Evolutionary conservation across 2,113 vertebrate species (phyloP).

Genomic region (Todiramphus chloris): DNA sequence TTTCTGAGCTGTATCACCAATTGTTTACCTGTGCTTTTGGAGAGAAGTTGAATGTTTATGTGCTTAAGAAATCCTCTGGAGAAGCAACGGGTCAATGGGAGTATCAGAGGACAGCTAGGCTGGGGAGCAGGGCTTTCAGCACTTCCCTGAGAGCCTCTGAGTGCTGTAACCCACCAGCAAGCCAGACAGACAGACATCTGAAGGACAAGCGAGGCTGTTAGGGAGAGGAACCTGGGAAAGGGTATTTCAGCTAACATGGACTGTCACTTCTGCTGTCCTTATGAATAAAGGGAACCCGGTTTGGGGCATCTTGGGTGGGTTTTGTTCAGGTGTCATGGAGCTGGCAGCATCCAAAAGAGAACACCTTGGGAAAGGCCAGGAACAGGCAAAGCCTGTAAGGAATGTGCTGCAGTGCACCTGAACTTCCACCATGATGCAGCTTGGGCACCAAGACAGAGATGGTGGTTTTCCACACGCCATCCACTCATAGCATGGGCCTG

Average conservation of each 20-base stretch:
- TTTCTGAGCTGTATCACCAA: constrained; percentile 14
- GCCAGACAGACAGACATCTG: not conserved
- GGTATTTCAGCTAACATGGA: not conserved
- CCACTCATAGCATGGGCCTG: accelerated
- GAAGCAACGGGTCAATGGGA: not conserved
- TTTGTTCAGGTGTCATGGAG: not conserved
- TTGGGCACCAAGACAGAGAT: not conserved
- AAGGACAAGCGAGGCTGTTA: accelerated
- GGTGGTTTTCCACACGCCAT: not conserved
- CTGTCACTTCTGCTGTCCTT: not conserved
- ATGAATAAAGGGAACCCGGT: not conserved
- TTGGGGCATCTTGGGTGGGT: too few relatives aligned
- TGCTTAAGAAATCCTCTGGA: not conserved
- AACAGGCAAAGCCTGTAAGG: accelerated
- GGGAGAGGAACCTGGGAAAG: not conserved
- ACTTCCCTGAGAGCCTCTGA: not conserved
- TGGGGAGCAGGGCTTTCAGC: not conserved
- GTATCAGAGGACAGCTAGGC: not conserved
- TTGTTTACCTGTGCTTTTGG: not conserved
- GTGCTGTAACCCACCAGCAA: not conserved
- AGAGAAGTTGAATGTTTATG: not conserved
- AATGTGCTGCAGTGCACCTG: not conserved
- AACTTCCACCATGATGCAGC: not conserved
- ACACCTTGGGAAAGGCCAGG: not conserved
- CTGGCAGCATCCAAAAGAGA: not conserved